phyloP scores from a whole-genome alignment of 35 echinoderm and acorn worm species.

The Patiria miniata region DNA sequence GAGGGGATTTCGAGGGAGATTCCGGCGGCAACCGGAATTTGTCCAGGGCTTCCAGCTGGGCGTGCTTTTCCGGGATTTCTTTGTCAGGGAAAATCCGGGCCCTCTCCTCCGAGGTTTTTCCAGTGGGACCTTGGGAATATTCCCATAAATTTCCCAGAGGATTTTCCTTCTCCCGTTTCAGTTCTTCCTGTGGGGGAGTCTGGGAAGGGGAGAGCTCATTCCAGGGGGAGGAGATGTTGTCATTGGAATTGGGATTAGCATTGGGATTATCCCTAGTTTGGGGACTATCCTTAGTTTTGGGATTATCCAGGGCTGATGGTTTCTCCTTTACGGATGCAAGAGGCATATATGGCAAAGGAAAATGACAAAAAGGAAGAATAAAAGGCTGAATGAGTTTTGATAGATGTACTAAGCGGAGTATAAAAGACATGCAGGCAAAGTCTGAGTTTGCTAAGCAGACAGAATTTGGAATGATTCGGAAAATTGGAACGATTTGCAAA shows the following conservation, averaged over 20 bases:
- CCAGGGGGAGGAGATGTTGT: conserved; percentile 15
- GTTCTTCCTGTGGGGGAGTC: neutral
- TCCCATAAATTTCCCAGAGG: conserved; percentile 40
- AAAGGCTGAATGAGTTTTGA: neutral
- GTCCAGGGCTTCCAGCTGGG: conserved; percentile 81
- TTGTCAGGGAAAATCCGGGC: conserved; percentile 75
- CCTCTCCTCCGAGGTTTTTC: conserved; percentile 45
- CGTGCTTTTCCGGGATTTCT: conserved; percentile 79
- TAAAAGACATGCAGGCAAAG: too few species aligned
- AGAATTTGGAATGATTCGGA: too few species aligned
- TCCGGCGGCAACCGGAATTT: conserved; percentile 66
- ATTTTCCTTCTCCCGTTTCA: conserved; percentile 29
- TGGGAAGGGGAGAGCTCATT: neutral
- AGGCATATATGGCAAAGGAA: neutral
- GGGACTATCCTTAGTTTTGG: neutral
- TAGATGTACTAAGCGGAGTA: too few species aligned
- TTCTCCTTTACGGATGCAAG: conserved; percentile 4
- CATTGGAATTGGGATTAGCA: neutral
- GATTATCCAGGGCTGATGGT: neutral
- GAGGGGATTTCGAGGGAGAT: conserved; percentile 35
- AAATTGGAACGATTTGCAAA: too few species aligned
- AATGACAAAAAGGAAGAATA: neutral
- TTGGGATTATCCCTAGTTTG: neutral
- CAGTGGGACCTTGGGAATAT: conserved; percentile 28
- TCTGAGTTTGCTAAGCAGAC: too few species aligned